Evolutionary conservation across 2,113 vertebrate species (phyloP), one percentile per base, ranked within the genome.

Genomic region (Sinocyclocheilus grahami): DNA sequence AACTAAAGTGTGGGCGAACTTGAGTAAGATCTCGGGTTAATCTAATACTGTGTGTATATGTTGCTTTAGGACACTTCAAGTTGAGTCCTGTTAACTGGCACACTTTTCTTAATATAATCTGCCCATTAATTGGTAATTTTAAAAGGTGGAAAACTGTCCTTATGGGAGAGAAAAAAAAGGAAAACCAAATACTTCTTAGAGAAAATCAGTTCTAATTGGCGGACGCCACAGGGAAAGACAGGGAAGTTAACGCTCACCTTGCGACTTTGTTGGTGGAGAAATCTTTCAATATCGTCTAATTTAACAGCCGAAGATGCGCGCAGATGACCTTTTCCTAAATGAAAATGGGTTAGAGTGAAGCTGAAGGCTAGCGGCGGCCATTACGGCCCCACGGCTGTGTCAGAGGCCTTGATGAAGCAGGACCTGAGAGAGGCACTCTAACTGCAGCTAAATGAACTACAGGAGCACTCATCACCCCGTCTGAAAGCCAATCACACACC

Each of bases 321-420:
- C n/a, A 22, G 62, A 5, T 14, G 24, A 82, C 79, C 79, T 67
- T 82, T 67, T 20, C 62, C 79, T 82, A 67, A 82, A 69, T 67
- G 62, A 82, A 67, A 82, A 82, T 82, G 79, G 79, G 62, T 63
- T 27, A 12, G 79, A 82, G n/a, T 67, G 16, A 10, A 27, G 60
- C 60, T 67, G 62, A 82, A 82, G 79, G 79, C 42, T 67, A 46
- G 62, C 22, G 22, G 37, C 16, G 8, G 39, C 62, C 78, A 80
- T 80, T 80, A 80, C 5, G 20, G 77, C 77, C 55, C 77, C 5
- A 10, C 53, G 9, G 51, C 53, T 78, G 77, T 78, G 77, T 78
- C 77, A 78, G 78, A 80, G 78, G 78, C 33, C 78, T 80, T 80
- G 78, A 80, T 80, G 78, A 80, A 62, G 79, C 39, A 18, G 39